A percentile compares a stretch with the other conserved stretches of the same genome.
These are phyloP conservation scores for Cacatua alba DNA, from an alignment of 2,113 vertebrate species.

Conservation along the genomic window DNA sequence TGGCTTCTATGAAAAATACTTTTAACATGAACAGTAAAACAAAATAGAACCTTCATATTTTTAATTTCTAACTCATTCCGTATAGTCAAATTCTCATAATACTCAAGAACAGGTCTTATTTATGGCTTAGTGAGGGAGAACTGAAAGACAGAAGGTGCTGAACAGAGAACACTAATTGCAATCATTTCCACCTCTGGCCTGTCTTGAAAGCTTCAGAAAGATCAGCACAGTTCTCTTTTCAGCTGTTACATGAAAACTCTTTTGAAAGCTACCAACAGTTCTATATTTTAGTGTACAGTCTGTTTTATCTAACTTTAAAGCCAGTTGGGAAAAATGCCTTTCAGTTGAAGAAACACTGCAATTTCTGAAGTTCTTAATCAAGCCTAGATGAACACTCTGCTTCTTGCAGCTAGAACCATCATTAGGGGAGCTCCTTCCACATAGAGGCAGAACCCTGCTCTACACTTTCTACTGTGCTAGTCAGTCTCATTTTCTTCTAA, in stretches of 20 bases:
- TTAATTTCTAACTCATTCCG: not conserved
- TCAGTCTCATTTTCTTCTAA: not conserved
- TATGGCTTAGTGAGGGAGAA: not conserved
- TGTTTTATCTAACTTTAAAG: not conserved
- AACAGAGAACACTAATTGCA: not conserved
- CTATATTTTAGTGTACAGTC: not conserved
- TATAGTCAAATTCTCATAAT: not conserved
- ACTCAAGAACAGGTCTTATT: not conserved
- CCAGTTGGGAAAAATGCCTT: not conserved
- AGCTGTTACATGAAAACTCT: not conserved
- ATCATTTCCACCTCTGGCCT: not conserved
- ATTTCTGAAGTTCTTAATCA: not conserved
- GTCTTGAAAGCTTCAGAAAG: not conserved
- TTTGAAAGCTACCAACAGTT: not conserved
- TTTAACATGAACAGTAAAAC: not conserved
- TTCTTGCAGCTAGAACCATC: not conserved
- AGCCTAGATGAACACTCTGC: not conserved
- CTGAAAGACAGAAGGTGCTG: not conserved
- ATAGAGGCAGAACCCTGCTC: not conserved
- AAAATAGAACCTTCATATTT: not conserved
- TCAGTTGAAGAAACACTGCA: not conserved
- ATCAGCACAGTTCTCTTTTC: not conserved
- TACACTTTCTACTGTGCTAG: not conserved
- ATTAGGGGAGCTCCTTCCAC: not conserved
- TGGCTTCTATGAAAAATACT: not conserved